phyloP scores from a whole-genome alignment of 1,140 invertebrate species.

The Micrasema longulum region DNA sequence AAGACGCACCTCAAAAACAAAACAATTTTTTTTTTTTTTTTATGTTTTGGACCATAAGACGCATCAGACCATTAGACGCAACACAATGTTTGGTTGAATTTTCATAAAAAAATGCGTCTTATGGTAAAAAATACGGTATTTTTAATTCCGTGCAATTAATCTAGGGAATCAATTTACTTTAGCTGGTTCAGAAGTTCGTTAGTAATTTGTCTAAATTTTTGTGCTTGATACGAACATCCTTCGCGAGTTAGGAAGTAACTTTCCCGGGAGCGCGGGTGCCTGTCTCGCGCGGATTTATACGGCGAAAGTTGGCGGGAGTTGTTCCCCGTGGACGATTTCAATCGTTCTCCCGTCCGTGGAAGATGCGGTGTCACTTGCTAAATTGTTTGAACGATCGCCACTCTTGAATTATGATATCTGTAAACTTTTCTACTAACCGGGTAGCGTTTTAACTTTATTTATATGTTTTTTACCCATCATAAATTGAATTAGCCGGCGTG shows the following conservation, averaged over 20 bases:
- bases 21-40: no score
- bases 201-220: constrained; percentile 33
- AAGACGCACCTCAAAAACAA: no score
- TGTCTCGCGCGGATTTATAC: constrained; percentile 42
- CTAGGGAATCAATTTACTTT: constrained; percentile 27
- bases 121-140: no score
- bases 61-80: no score
- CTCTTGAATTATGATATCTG: constrained; percentile 32
- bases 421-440: constrained; percentile 3
- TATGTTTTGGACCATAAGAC: no score
- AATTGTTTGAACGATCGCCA: constrained; percentile 35
- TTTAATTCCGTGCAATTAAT: no score
- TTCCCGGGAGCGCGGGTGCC: constrained; percentile 11
- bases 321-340: constrained; percentile 38
- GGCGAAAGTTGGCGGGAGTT: constrained; percentile 24
- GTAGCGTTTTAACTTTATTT: background rate
- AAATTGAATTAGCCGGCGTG: no score
- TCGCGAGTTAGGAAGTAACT: no score
- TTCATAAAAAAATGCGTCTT: no score
- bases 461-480: no score
- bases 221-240: background rate
- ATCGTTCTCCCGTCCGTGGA: constrained; percentile 37
- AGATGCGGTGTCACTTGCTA: constrained; percentile 29
- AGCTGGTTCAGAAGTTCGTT: constrained; percentile 2
- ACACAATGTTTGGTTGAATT: no score